These are phyloP conservation scores for Glossophaga mutica DNA, from an alignment of 2,797 vertebrate genomes.

Conservation along the genomic window DNA sequence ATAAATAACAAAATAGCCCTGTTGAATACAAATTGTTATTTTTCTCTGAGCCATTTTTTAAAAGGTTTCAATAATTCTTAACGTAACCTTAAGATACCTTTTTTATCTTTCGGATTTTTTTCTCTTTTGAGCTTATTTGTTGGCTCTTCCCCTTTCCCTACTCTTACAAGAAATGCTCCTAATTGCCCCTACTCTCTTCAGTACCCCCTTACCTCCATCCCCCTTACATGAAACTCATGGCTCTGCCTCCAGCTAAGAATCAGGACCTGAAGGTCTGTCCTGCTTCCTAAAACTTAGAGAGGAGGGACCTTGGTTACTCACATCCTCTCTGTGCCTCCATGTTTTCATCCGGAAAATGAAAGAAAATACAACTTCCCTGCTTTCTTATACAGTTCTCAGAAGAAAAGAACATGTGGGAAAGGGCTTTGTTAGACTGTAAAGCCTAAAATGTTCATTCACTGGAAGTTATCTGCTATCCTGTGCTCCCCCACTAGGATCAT, in stretches of 20 bases:
- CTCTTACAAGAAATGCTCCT: background rate
- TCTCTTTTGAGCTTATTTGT: background rate
- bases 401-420: background rate
- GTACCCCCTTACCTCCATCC: background rate
- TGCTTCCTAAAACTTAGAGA: background rate
- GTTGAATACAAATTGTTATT: background rate
- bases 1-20: slow-evolving; percentile 5
- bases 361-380: background rate
- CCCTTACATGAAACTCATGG: background rate
- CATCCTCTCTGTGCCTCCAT: background rate
- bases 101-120: background rate
- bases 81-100: background rate
- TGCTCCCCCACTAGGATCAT: background rate
- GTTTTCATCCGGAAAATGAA: background rate
- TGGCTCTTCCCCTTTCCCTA: background rate
- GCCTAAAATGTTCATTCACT: background rate
- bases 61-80: slow-evolving; percentile 18
- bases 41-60: background rate
- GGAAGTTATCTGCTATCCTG: background rate
- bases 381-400: background rate
- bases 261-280: background rate
- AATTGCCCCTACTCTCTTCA: background rate
- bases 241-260: background rate
- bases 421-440: background rate
- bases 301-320: background rate